A percentile compares a stretch with the other conserved stretches of the same genome.
Evolutionary conservation across 1,140 invertebrate species (phyloP).

Genomic region (Linepithema humile): DNA sequence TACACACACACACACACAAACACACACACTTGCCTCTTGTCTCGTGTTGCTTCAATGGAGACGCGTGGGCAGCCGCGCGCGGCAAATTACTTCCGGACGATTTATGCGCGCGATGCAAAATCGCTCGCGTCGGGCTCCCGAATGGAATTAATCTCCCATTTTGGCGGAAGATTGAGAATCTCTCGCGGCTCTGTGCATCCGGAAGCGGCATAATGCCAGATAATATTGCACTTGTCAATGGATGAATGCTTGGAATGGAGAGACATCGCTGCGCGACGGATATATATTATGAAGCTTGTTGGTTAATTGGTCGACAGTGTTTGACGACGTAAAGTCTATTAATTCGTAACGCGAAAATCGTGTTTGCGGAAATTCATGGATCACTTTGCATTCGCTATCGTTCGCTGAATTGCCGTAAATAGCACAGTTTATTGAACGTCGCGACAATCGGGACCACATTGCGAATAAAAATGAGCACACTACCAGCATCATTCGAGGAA

Average conservation of each 20-base stretch:
- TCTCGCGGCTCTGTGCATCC: background rate
- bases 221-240: background rate
- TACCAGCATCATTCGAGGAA: too few relatives aligned
- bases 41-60: background rate
- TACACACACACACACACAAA: too few relatives aligned
- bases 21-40: background rate
- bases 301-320: background rate
- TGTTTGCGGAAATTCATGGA: background rate
- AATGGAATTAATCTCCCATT: background rate
- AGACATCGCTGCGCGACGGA: too few relatives aligned
- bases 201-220: background rate
- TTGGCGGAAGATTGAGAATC: background rate
- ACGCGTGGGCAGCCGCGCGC: background rate
- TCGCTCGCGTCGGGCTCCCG: background rate
- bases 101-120: background rate
- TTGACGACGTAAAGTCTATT: background rate
- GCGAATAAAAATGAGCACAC: background rate
- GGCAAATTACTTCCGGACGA: conserved; percentile 17
- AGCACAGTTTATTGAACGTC: background rate
- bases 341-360: conserved; percentile 7
- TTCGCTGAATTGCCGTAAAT: background rate
- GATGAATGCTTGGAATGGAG: too few relatives aligned
- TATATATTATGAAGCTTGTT: too few relatives aligned
- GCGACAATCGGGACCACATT: background rate
- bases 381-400: background rate